Base-by-base conservation (phyloP, 2,888 invertebrate genomes). In the Achlya flavicornis region DNA sequence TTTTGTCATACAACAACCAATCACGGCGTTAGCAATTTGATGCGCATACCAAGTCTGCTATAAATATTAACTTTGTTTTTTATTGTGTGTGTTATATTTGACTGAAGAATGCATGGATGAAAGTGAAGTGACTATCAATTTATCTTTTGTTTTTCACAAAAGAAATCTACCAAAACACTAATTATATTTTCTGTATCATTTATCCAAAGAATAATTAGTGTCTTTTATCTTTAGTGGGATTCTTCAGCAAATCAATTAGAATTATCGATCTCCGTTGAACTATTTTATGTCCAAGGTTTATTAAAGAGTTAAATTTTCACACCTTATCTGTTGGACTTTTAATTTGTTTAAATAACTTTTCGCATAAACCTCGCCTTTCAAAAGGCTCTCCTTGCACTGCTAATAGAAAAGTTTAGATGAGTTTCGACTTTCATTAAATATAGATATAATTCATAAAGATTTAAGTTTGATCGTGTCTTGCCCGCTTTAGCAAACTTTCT, bases 401-500 rank as follows among this genome's bases (percentile, higher is more conserved):
- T 79, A 79, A 83, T 77, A 72, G 72, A 71, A 77, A 84, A 84
- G 75, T 83, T 86, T 77, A 71, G 69, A 75, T 77, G 72, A 78
- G 72, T 73, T 73, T 69, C 68, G 71, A 70, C 69, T 76, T 71
- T 72, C 65, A 74, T 74, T 74, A 41, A 74, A 66, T 70, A 64
- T 53, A 64, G 67, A 70, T 67, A 70, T 67, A 69, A 64, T 70
- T 58, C 41, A 43, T 60, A 16, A 12, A 41, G 38, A 60, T 60
- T 38, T 38, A 33, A 59, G 4, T 59, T 60, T 33, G 41, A 60
- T 60, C 60, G 41, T 16, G 60, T 33, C 53, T 53, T 53, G 53
- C 19, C 53, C 53, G 53, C 53, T 16, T 0, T 59, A 4, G 10
- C 19, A 19, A 41, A 60, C 41, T 60, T 60, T 60, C 41, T 41